These are phyloP conservation scores for Tinea pellionella DNA, from an alignment of 2,888 invertebrate genomes.

Conservation along the genomic window DNA sequence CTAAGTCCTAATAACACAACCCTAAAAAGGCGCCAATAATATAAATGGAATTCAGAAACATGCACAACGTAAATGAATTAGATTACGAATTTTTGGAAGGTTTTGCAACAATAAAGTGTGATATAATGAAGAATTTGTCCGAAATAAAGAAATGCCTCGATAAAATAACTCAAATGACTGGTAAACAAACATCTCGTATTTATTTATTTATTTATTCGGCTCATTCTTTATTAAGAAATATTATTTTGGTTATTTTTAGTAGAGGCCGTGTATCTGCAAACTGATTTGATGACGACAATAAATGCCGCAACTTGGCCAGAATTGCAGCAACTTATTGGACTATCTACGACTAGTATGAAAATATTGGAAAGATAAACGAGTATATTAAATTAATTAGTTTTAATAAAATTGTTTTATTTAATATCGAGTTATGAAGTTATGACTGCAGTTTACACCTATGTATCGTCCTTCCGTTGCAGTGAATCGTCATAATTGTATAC, in stretches of 20 bases:
- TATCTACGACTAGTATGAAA: conserved; percentile 21
- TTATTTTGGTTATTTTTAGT: conserved; percentile 27
- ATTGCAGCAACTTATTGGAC: conserved; percentile 37
- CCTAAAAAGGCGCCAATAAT: background rate
- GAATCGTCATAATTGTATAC: too few species aligned
- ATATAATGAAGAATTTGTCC: conserved; percentile 40
- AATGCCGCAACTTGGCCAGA: conserved; percentile 39
- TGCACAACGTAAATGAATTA: background rate
- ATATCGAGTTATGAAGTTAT: background rate
- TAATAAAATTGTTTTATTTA: background rate
- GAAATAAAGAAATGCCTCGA: conserved; percentile 45
- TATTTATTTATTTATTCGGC: too few species aligned
- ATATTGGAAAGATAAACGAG: conserved; percentile 19
- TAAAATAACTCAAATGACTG: conserved; percentile 47
- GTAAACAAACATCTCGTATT: conserved; percentile 22
- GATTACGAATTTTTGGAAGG: conserved; percentile 1
- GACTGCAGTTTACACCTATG: too few species aligned
- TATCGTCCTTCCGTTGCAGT: too few species aligned
- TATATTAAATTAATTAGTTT: conserved; percentile 4
- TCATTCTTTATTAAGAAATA: too few species aligned
- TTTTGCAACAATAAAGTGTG: background rate
- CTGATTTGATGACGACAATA: conserved; percentile 35
- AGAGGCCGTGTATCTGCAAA: conserved; percentile 40
- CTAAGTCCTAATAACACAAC: too few species aligned
- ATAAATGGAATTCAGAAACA: background rate